phyloP scores from a whole-genome alignment of 2,888 invertebrate species.

The Allacma fusca region DNA sequence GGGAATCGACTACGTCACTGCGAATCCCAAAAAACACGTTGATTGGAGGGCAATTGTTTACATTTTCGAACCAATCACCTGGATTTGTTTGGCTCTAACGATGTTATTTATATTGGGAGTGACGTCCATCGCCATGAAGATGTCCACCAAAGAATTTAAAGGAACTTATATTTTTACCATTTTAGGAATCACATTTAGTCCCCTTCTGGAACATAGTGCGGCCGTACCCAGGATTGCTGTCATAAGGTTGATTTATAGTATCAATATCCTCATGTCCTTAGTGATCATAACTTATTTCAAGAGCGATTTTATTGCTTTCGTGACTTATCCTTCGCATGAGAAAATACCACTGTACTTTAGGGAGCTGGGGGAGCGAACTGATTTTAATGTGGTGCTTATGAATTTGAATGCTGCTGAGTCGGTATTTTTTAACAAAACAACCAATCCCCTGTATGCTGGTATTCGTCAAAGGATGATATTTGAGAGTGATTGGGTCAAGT shows the following conservation, averaged over 20 bases:
- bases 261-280: neutral
- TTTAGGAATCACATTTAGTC: no score
- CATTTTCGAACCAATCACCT: neutral
- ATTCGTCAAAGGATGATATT: neutral
- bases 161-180: no score
- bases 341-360: no score
- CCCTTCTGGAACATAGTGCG: no score
- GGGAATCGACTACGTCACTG: neutral
- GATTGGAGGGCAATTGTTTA: neutral
- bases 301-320: neutral
- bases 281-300: neutral
- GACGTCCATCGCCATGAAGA: no score
- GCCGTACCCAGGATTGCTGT: no score
- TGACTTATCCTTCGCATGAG: neutral
- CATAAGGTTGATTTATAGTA: neutral
- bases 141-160: no score
- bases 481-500: neutral
- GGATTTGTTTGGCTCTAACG: neutral
- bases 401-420: neutral
- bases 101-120: no score
- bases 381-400: neutral
- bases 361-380: neutral
- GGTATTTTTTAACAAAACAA: neutral
- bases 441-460: neutral
- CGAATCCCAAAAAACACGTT: neutral